These are phyloP conservation scores for Caiman crocodilus DNA, from an alignment of 2,797 vertebrate genomes.

Conservation along the genomic window DNA sequence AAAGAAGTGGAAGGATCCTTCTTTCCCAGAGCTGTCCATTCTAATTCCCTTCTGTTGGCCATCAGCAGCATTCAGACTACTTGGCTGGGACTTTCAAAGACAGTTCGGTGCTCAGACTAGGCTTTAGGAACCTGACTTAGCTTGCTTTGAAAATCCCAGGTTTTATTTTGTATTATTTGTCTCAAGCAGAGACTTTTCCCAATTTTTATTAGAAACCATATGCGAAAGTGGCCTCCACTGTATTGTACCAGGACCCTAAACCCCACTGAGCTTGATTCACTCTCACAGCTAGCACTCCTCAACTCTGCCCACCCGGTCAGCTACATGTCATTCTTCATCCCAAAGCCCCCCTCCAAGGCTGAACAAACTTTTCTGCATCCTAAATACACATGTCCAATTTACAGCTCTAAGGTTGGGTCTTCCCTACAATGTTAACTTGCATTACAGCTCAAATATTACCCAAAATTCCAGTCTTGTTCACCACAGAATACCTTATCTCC, in stretches of 20 bases:
- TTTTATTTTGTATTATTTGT: constrained; percentile 30
- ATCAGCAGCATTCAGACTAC: neutral
- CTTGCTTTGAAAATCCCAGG: constrained; percentile 47
- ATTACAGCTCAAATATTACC: accelerated
- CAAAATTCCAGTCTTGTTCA: accelerated
- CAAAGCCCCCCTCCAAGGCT: neutral
- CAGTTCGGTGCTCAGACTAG: constrained; percentile 3
- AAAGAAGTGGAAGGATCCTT: neutral
- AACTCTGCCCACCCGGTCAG: neutral
- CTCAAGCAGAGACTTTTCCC: constrained; percentile 30
- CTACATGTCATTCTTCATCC: neutral
- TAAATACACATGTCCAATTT: neutral
- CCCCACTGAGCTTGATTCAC: neutral
- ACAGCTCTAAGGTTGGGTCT: neutral
- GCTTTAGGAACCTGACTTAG: neutral
- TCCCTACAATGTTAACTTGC: neutral
- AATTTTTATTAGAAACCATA: constrained; percentile 8
- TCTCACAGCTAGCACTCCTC: neutral
- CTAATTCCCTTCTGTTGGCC: constrained; percentile 11
- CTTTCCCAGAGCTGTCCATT: neutral
- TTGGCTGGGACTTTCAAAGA: neutral
- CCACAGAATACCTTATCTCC: neutral
- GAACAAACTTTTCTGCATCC: neutral
- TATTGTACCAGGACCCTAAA: neutral
- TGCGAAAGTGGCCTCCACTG: neutral